Percentiles rank a stretch among this genome's conserved stretches.
phyloP scores from a whole-genome alignment of 2,888 invertebrate species.

The Acanthococcus lagerstroemiae region DNA sequence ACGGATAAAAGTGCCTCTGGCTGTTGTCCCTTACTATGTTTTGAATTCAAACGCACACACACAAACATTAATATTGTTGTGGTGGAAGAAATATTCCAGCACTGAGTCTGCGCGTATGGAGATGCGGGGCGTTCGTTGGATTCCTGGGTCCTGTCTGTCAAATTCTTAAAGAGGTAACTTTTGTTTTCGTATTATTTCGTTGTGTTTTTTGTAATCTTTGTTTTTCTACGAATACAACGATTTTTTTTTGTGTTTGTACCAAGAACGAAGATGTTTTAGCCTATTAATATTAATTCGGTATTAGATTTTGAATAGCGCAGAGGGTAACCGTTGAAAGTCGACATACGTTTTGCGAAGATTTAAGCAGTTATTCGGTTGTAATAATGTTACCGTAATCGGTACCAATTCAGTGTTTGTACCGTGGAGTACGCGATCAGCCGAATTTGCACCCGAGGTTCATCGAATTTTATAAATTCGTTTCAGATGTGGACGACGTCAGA shows the following conservation, averaged over 20 bases:
- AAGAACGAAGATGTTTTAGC: no score
- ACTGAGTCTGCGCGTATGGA: constrained; percentile 17
- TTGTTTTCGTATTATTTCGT: background rate
- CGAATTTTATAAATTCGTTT: background rate
- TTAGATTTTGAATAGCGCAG: background rate
- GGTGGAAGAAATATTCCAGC: constrained; percentile 1
- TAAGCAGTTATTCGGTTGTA: no score
- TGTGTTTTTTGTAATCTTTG: background rate
- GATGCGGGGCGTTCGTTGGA: constrained; percentile 19
- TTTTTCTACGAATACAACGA: no score
- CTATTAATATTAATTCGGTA: background rate
- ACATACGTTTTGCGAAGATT: no score
- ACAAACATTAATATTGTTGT: background rate
- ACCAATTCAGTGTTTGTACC: no score
- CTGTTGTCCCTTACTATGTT: constrained; percentile 11
- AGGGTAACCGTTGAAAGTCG: no score
- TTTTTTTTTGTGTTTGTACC: background rate
- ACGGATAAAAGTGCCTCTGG: constrained; percentile 24
- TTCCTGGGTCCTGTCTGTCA: background rate
- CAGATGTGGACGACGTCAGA: constrained; percentile 98
- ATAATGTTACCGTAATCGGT: no score
- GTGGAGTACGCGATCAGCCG: background rate
- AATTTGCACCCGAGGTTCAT: background rate
- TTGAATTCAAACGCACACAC: constrained; percentile 14
- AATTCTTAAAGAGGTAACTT: constrained; percentile 15